Percentiles rank a stretch among this genome's conserved stretches.
Conservation (phyloP, 2,113 vertebrate genomes). For the Indri indri region DNA sequence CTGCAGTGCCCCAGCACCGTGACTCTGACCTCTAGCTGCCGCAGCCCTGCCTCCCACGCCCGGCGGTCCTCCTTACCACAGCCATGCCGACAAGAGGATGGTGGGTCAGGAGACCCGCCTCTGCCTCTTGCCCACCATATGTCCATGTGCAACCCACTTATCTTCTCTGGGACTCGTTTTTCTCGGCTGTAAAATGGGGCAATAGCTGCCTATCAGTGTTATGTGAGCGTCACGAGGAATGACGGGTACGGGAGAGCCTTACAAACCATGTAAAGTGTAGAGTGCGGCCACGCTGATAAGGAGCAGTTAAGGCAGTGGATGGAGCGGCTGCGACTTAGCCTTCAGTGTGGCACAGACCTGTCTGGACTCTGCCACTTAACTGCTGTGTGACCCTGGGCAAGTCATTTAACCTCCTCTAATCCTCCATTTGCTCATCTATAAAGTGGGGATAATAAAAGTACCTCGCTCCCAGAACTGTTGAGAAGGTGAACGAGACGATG, state of each 20-base stretch:
- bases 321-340: neutral
- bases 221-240: neutral
- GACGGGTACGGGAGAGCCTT: no score
- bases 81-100: neutral
- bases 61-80: neutral
- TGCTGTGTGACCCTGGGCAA: neutral
- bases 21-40: rapidly evolving
- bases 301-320: neutral
- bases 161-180: neutral
- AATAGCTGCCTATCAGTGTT: neutral
- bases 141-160: neutral
- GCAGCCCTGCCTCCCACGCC: no score
- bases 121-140: neutral
- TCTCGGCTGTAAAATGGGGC: neutral
- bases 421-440: neutral
- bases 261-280: neutral
- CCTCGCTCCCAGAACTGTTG: neutral
- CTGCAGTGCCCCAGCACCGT: neutral
- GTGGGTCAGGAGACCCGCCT: neutral
- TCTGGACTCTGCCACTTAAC: neutral
- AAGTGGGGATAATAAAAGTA: neutral
- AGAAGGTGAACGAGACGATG: neutral
- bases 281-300: rapidly evolving
- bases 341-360: neutral
- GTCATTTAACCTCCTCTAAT: neutral